phyloP scores from a whole-genome alignment of 30 jellyfish, hydroid and myxozoan genomes.

The Catostylus mosaicus region DNA sequence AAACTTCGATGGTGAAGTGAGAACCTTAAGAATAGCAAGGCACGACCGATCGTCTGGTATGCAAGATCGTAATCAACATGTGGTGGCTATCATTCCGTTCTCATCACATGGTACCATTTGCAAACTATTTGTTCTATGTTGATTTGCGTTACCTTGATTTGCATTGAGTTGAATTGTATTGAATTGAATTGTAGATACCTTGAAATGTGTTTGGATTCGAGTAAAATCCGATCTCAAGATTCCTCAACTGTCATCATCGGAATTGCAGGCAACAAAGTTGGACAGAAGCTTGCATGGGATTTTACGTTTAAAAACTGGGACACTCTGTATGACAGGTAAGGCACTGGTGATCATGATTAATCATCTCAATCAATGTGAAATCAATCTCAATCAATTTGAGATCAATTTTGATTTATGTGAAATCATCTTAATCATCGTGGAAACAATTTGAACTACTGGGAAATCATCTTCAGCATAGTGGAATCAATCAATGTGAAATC shows the following conservation, averaged over 20 bases:
- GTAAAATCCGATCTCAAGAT: conserved; percentile 79
- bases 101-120: too few species aligned
- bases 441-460: background rate
- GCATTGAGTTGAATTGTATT: too few species aligned
- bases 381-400: background rate
- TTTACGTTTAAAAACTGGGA: conserved; percentile 78
- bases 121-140: too few species aligned
- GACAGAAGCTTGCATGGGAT: conserved; percentile 77
- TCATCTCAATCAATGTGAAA: background rate
- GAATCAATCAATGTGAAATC: too few species aligned
- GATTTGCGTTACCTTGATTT: too few species aligned
- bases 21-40: too few species aligned
- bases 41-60: too few species aligned
- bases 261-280: conserved; percentile 62
- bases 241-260: conserved; percentile 68
- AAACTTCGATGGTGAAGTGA: too few species aligned
- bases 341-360: background rate
- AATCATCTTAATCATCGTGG: too few species aligned
- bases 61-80: too few species aligned
- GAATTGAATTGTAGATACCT: conserved; percentile 58
- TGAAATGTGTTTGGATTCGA: conserved; percentile 59
- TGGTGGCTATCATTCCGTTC: too few species aligned
- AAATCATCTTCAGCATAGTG: too few species aligned
- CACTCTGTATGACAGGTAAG: conserved; percentile 65
- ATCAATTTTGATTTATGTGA: background rate